Percentiles rank a stretch among this genome's conserved stretches.
Conservation (phyloP, 2,888 invertebrate genomes). For the Lasius fuliginosus region DNA sequence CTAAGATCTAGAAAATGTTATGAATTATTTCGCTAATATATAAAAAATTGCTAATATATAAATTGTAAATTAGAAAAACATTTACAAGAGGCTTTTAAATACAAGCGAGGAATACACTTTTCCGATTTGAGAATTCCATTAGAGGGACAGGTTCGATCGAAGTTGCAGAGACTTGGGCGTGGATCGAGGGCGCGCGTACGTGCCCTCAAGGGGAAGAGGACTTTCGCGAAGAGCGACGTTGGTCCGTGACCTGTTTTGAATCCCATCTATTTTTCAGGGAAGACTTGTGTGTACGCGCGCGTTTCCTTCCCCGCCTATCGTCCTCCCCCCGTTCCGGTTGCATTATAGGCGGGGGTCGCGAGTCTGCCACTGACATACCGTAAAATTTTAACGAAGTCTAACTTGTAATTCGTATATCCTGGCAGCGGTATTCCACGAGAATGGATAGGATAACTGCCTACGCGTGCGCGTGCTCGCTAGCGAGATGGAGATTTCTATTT, state of each 20-base stretch:
- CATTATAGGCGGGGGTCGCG: conserved; percentile 24
- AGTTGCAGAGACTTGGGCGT: conserved; percentile 20
- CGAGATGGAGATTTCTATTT: conserved; percentile 44
- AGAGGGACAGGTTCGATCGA: conserved; percentile 37
- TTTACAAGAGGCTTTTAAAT: neutral
- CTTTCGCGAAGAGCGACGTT: conserved; percentile 16
- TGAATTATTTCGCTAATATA: neutral
- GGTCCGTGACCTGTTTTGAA: conserved; percentile 60
- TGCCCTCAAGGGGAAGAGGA: conserved; percentile 15
- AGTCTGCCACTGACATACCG: conserved; percentile 60
- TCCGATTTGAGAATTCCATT: conserved; percentile 37
- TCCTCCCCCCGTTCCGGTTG: conserved; percentile 2
- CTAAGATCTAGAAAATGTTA: neutral
- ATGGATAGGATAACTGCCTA: conserved; percentile 32
- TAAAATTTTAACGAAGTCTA: conserved; percentile 74
- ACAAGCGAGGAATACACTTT: neutral
- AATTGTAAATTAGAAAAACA: neutral
- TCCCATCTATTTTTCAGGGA: conserved; percentile 66
- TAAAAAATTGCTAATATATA: neutral
- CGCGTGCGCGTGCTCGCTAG: neutral
- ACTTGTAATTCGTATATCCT: conserved; percentile 59
- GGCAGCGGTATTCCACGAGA: conserved; percentile 40
- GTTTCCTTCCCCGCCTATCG: neutral
- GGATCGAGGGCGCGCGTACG: conserved; percentile 5
- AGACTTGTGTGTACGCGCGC: conserved; percentile 25